Conservation (phyloP, 1,140 invertebrate species). For the Dendrolimus punctatus region DNA sequence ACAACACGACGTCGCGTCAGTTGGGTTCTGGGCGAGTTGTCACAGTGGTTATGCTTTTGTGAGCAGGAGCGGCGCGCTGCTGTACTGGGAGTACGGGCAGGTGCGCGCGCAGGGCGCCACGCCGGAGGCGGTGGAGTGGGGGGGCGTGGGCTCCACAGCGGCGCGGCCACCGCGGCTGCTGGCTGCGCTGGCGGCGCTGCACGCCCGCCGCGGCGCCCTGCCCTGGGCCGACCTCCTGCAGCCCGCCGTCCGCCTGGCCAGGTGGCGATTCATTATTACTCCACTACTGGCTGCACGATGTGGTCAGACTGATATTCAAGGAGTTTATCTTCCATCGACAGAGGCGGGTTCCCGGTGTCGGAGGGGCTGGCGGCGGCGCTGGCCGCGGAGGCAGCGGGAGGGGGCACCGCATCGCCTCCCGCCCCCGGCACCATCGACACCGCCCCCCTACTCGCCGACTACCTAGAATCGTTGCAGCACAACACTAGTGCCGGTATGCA, state of each 20-base stretch:
- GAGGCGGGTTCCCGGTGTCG: conserved; percentile 34
- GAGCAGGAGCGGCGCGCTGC: conserved; percentile 79
- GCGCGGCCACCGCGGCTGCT: conserved; percentile 30
- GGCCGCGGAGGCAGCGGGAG: conserved; percentile 9
- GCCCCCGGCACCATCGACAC: conserved; percentile 7
- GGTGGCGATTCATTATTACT: conserved; percentile 24
- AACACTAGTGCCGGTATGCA: conserved; percentile 35
- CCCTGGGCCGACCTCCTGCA: conserved; percentile 77
- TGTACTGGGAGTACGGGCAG: conserved; percentile 78
- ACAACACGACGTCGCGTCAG: too few relatives aligned
- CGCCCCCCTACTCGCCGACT: conserved; percentile 30
- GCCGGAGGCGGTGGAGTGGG: conserved; percentile 36
- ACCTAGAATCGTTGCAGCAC: conserved; percentile 26
- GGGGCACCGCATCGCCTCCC: conserved; percentile 2
- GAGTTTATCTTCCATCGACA: conserved; percentile 4
- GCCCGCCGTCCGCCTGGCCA: conserved; percentile 77
- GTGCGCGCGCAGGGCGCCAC: conserved; percentile 26
- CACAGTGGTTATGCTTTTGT: too few relatives aligned
- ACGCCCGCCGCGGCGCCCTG: conserved; percentile 75
- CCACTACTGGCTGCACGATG: not conserved
- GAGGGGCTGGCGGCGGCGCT: conserved; percentile 19
- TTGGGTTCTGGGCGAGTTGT: too few relatives aligned
- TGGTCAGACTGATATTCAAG: conserved; percentile 2
- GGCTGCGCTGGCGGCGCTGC: conserved; percentile 52
- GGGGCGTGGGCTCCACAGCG: not conserved